These are phyloP conservation scores for Leptopilina clavipes DNA, from an alignment of 1,140 invertebrate genomes.

Conservation along the genomic window DNA sequence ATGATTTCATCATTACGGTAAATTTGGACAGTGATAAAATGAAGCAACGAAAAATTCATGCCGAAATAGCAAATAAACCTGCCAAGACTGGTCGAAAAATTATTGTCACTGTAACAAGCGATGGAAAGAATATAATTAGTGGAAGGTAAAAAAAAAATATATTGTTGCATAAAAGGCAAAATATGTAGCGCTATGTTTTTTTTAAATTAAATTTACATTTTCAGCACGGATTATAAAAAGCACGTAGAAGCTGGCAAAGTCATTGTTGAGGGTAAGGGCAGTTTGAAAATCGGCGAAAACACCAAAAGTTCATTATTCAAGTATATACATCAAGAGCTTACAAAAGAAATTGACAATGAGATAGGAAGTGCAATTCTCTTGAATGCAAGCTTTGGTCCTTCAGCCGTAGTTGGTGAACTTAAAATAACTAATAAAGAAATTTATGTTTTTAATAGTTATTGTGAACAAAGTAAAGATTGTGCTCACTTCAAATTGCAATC, in stretches of 20 bases:
- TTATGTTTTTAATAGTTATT: constrained; percentile 81
- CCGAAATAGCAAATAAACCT: constrained; percentile 79
- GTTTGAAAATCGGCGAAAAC: constrained; percentile 79
- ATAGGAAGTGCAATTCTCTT: constrained; percentile 76
- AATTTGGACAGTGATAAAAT: constrained; percentile 81
- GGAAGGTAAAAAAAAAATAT: constrained; percentile 71
- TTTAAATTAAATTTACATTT: constrained; percentile 48
- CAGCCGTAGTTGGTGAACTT: constrained; percentile 78
- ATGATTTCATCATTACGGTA: constrained; percentile 79
- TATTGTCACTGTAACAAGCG: constrained; percentile 78
- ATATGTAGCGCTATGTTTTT: too few relatives aligned
- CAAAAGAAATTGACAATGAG: constrained; percentile 77
- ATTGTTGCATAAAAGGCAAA: too few relatives aligned
- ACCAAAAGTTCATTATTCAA: constrained; percentile 82
- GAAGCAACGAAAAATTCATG: constrained; percentile 79
- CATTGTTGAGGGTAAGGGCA: constrained; percentile 83
- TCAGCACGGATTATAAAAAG: constrained; percentile 79
- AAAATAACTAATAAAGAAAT: constrained; percentile 83
- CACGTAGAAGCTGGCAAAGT: constrained; percentile 82
- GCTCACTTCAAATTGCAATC: constrained; percentile 82
- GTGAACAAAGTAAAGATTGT: constrained; percentile 85
- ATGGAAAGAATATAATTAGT: constrained; percentile 79
- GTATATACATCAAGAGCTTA: constrained; percentile 79
- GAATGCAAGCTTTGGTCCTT: constrained; percentile 75
- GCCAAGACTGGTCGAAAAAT: constrained; percentile 78